Evolutionary conservation across 1,140 invertebrate genomes (phyloP).

Genomic region (Drosophila albomicans): DNA sequence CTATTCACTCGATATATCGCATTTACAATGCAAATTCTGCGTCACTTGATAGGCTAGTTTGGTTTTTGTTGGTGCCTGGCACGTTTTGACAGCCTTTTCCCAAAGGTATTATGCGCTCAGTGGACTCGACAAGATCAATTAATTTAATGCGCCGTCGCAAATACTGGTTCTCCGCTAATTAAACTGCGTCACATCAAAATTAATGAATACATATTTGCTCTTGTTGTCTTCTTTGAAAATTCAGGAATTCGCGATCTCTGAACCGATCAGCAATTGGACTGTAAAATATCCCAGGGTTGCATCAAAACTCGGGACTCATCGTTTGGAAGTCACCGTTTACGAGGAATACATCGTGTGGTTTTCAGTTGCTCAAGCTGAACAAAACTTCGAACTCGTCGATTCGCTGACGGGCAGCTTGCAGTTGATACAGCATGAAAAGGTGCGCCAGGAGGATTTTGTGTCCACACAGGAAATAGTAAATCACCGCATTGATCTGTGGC

Average conservation of each 20-base stretch:
- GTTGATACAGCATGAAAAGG: conserved; percentile 87
- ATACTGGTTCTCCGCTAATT: background rate
- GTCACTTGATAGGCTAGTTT: conserved; percentile 17
- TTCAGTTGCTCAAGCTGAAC: conserved; percentile 68
- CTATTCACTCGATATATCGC: conserved; percentile 42
- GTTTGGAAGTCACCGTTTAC: conserved; percentile 87
- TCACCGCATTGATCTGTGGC: conserved; percentile 87
- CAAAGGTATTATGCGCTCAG: background rate
- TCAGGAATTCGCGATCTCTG: conserved; percentile 56
- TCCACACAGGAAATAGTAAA: conserved; percentile 87
- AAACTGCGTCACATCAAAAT: conserved; percentile 30
- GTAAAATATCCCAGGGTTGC: conserved; percentile 86
- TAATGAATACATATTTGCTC: background rate
- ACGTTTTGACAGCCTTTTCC: conserved; percentile 25
- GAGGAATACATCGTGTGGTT: conserved; percentile 75
- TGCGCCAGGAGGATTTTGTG: conserved; percentile 87
- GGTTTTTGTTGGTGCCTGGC: conserved; percentile 43
- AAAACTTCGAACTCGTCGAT: conserved; percentile 86
- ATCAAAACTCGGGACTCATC: conserved; percentile 86
- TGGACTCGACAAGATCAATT: conserved; percentile 7
- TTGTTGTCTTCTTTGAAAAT: conserved; percentile 11
- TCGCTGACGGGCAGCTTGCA: conserved; percentile 88
- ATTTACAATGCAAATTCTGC: conserved; percentile 58
- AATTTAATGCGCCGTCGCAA: background rate
- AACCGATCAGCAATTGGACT: conserved; percentile 85